Percentiles rank a stretch among this genome's conserved stretches.
phyloP scores from a whole-genome alignment of 2,113 vertebrate species.

The Tylochromis polylepis region DNA sequence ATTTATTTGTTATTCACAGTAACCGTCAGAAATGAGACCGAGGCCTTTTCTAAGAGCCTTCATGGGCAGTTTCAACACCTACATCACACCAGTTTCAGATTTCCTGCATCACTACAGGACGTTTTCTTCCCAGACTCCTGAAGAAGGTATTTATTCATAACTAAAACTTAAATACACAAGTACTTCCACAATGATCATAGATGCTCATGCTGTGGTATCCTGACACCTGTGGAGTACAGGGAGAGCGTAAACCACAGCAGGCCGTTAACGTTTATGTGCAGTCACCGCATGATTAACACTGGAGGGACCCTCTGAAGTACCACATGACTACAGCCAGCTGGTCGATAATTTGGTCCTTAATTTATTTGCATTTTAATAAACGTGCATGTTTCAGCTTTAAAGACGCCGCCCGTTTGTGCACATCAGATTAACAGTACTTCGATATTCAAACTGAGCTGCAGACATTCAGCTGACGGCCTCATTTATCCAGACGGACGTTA shows the following conservation, averaged over 20 bases:
- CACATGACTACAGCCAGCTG: background rate
- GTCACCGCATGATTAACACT: background rate
- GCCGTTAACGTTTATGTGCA: accelerated
- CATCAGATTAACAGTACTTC: background rate
- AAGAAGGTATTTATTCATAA: accelerated
- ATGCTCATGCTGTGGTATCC: background rate
- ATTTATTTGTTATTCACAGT: background rate
- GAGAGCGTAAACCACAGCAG: background rate
- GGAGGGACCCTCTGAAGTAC: background rate
- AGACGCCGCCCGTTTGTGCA: no score
- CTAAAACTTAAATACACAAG: background rate
- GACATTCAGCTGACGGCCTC: accelerated
- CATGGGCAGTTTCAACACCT: accelerated
- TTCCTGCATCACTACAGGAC: accelerated
- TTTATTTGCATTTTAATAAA: background rate
- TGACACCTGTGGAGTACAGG: background rate
- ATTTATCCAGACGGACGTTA: background rate
- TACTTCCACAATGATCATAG: accelerated
- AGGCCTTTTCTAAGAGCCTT: background rate
- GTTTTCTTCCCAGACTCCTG: background rate
- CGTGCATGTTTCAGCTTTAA: no score
- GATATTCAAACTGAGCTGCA: accelerated
- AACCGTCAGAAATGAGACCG: accelerated
- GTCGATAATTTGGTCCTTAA: background rate
- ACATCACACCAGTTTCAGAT: no score